Evolutionary conservation across 2,113 vertebrate genomes (phyloP), one percentile per base, ranked within the genome.

Genomic region (Neopipo cinnamomea): DNA sequence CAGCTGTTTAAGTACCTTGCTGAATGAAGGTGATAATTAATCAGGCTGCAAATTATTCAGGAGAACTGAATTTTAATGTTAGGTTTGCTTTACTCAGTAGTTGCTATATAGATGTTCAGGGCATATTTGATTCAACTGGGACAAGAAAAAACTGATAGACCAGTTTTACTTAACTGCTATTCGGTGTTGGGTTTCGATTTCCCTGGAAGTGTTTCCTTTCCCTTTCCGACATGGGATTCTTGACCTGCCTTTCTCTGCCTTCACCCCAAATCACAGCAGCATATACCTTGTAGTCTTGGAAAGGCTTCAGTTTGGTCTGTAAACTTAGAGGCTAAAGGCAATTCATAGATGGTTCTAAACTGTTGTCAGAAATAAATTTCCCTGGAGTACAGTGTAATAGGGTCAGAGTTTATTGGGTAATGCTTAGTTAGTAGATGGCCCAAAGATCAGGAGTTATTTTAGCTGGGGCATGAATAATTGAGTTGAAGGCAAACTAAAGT

Each of bases 361-460:
- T 14, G 30, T 70, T 82, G 85, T 93, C 72, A 93, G 76, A 92
- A 93, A 88, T 67, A 86, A 77, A 88, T 71, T 83, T 95, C 88
- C 59, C 47, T 30, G 23, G 27, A 46, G 37, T 31, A 19, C 59
- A 88, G 13, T 78, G 71, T 93, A 88, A 96, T 19, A 88, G 46
- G 66, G 71, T 95, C 78, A 94, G 79, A 94, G 90, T 92, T 94
- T 96, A 95, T 53, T 94, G 68, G 59, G 75, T 81, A 94, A 86
- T 62, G 35, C 55, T 94, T 37, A 61, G 62, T 88, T 50, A 93
- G 88, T 58, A 79, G 67, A 77, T 84, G 72, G 33, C 80, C 68
- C 68, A 86, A 91, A 84, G 85, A 84, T 91, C 74, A 61, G 90
- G 61, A 90, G 63, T 78, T 78, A 91, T 76, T 96, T 91, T 85